phyloP scores from a whole-genome alignment of 2,797 vertebrate genomes.

The Dermochelys coriacea region DNA sequence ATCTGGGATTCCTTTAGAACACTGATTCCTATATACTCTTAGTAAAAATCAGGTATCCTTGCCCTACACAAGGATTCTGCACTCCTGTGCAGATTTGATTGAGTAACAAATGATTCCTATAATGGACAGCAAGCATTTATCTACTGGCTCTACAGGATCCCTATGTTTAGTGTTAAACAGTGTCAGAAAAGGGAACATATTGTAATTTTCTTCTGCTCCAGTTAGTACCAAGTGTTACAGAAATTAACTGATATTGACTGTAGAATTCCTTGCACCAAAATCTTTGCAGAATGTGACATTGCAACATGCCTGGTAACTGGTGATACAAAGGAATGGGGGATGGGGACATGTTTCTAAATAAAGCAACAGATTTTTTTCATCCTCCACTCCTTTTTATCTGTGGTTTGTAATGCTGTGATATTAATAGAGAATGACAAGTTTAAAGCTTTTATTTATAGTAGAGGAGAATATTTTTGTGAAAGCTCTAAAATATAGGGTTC shows the following conservation, averaged over 20 bases:
- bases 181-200: constrained; percentile 20
- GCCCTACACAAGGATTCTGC: neutral
- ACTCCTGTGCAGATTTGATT: neutral
- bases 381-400: constrained; percentile 64
- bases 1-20: neutral
- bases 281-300: constrained; percentile 60
- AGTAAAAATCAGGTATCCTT: neutral
- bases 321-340: constrained; percentile 8
- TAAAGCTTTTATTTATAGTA: constrained; percentile 76
- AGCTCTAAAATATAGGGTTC: constrained; percentile 27
- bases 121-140: constrained; percentile 32
- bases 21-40: neutral
- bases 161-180: constrained; percentile 31
- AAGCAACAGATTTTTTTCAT: constrained; percentile 75
- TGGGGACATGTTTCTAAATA: constrained; percentile 74
- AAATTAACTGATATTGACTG: constrained; percentile 60
- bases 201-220: constrained; percentile 73
- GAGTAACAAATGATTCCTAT: neutral
- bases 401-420: constrained; percentile 72
- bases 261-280: constrained; percentile 20
- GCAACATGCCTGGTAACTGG: constrained; percentile 41
- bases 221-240: constrained; percentile 57
- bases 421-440: constrained; percentile 80
- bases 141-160: constrained; percentile 33
- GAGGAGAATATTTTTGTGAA: constrained; percentile 64